Evolutionary conservation across 1,140 invertebrate genomes (phyloP).

Genomic region (Aphidius ervi): DNA sequence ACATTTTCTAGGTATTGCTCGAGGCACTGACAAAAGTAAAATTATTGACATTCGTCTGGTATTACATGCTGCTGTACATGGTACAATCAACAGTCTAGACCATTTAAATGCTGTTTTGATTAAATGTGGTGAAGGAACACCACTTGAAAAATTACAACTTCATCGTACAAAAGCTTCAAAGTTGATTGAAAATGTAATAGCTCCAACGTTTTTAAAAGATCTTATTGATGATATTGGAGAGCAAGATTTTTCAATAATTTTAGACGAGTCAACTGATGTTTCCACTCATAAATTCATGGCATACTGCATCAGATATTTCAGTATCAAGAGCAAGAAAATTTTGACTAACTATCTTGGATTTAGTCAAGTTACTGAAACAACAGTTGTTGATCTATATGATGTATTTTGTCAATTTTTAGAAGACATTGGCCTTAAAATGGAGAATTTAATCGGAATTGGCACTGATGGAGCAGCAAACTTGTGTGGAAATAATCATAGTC

Average conservation of each 20-base stretch:
- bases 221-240: slow-evolving; percentile 38
- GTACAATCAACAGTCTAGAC: background rate
- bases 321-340: slow-evolving; percentile 26
- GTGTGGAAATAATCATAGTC: slow-evolving; percentile 33
- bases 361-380: slow-evolving; percentile 21
- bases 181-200: slow-evolving; percentile 39
- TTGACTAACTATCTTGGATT: slow-evolving; percentile 33
- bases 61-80: slow-evolving; percentile 4
- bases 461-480: slow-evolving; percentile 39
- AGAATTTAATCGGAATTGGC: slow-evolving; percentile 36
- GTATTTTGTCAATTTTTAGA: slow-evolving; percentile 13
- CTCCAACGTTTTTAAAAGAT: slow-evolving; percentile 33
- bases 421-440: slow-evolving; percentile 24
- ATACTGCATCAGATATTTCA: slow-evolving; percentile 42
- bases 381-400: slow-evolving; percentile 17
- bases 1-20: background rate
- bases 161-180: slow-evolving; percentile 41
- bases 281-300: slow-evolving; percentile 37
- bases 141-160: slow-evolving; percentile 28
- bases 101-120: slow-evolving; percentile 6
- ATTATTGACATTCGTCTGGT: slow-evolving; percentile 2
- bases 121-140: slow-evolving; percentile 10
- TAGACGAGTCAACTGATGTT: slow-evolving; percentile 48
- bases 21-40: background rate
- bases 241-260: slow-evolving; percentile 37